Evolutionary conservation across 2,888 invertebrate species (phyloP).

Genomic region (Onchidella celtica): DNA sequence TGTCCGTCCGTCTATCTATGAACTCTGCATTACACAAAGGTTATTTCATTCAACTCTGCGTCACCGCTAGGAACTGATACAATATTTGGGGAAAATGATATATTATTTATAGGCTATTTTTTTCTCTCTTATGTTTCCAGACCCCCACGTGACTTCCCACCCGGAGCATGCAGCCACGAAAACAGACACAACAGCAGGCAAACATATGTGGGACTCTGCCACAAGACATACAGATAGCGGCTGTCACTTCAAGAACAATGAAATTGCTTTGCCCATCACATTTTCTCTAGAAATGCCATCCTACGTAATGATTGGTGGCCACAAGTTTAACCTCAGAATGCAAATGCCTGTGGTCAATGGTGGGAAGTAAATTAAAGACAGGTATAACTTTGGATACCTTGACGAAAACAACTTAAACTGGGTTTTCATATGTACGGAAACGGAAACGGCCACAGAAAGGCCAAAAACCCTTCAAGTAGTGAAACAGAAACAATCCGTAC

Average conservation of each 20-base stretch:
- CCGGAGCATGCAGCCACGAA: neutral
- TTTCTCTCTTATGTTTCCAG: neutral
- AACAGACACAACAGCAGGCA: neutral
- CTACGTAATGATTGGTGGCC: conserved; percentile 49
- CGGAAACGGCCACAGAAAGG: too few relatives aligned
- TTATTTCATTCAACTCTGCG: too few relatives aligned
- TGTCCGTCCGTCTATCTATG: too few relatives aligned
- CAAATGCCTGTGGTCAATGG: conserved; percentile 41
- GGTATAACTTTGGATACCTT: too few relatives aligned
- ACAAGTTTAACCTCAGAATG: conserved; percentile 50
- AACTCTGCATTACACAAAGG: too few relatives aligned
- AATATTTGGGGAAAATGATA: too few relatives aligned
- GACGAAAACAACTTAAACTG: too few relatives aligned
- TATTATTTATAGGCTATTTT: too few relatives aligned
- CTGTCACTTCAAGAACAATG: conserved; percentile 37
- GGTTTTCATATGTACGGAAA: too few relatives aligned
- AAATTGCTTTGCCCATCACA: conserved; percentile 51
- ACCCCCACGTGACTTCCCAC: neutral
- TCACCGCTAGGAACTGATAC: too few relatives aligned
- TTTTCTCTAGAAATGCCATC: conserved; percentile 53
- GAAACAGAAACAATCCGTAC: too few relatives aligned
- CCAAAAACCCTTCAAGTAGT: too few relatives aligned
- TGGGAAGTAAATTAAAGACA: conserved; percentile 17
- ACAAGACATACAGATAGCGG: neutral
- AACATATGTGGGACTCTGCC: neutral